These are phyloP conservation scores for Cavia porcellus DNA, from an alignment of 2,113 vertebrate species.

Conservation along the genomic window DNA sequence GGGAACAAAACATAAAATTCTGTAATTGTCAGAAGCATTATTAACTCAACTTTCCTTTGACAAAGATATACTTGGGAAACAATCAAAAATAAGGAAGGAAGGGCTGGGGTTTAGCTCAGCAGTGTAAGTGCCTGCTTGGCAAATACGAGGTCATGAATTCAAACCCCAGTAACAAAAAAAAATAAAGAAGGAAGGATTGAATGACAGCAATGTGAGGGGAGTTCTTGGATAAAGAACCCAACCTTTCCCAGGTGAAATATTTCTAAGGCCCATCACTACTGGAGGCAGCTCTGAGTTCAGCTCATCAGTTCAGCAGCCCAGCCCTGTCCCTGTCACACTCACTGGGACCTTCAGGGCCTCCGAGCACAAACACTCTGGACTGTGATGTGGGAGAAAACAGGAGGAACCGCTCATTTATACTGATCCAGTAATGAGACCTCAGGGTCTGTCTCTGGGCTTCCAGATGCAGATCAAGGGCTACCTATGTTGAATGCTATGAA, in stretches of 20 bases:
- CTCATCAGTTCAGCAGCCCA: fast-evolving
- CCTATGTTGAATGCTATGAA: neutral
- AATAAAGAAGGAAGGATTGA: neutral
- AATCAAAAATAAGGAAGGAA: neutral
- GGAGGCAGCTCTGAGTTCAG: fast-evolving
- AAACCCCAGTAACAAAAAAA: no score
- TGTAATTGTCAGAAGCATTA: neutral
- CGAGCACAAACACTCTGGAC: neutral
- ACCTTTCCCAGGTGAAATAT: neutral
- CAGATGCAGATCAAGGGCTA: neutral
- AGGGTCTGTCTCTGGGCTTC: neutral
- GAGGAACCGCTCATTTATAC: neutral
- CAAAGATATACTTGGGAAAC: neutral
- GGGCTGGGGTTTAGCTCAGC: no score
- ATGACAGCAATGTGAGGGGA: neutral
- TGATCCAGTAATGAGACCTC: neutral
- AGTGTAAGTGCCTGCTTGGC: no score
- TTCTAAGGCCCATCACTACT: neutral
- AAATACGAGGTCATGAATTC: no score
- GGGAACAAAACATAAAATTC: neutral
- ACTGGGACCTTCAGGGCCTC: neutral
- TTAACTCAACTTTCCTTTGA: neutral
- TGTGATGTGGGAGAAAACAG: neutral
- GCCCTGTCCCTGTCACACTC: neutral
- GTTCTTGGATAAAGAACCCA: neutral